Conservation (phyloP, 2,888 invertebrate species). For the Melikaiella ostensackeni region DNA sequence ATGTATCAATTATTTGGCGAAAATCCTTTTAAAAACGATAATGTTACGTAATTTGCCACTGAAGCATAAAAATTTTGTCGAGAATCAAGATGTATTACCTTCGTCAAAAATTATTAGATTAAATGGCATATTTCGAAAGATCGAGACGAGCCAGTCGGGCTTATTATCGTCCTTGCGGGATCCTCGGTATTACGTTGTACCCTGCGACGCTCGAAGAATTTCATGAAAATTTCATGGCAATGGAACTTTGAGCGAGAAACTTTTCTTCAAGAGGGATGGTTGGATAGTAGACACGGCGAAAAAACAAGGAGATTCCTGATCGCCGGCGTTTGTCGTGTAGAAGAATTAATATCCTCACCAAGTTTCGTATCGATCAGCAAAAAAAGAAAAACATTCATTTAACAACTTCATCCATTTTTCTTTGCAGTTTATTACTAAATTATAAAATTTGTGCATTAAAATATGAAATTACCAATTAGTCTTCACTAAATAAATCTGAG, state of each 20-base stretch:
- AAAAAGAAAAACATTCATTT: neutral
- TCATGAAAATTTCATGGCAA: constrained; percentile 57
- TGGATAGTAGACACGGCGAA: constrained; percentile 27
- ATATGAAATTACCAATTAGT: no score
- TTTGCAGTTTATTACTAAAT: no score
- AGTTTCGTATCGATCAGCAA: constrained; percentile 1
- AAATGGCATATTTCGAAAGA: constrained; percentile 26
- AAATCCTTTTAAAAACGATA: no score
- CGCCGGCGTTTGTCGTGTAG: neutral
- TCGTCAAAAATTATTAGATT: constrained; percentile 33
- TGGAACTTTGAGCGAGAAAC: constrained; percentile 53
- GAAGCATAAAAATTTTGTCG: neutral
- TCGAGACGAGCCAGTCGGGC: constrained; percentile 13
- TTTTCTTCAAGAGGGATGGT: constrained; percentile 42
- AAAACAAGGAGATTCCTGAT: constrained; percentile 27
- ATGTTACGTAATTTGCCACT: no score
- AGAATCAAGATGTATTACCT: constrained; percentile 1
- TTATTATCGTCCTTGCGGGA: constrained; percentile 37
- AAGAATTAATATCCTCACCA: constrained; percentile 26
- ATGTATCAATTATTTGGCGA: no score
- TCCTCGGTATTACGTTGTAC: constrained; percentile 28
- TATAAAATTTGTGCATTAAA: no score
- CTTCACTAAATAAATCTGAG: neutral
- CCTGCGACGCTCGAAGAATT: constrained; percentile 43
- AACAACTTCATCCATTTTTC: neutral